Evolutionary conservation across 2,888 invertebrate genomes (phyloP), one percentile per base, ranked within the genome.

Genomic region (Drosophila planitibia): DNA sequence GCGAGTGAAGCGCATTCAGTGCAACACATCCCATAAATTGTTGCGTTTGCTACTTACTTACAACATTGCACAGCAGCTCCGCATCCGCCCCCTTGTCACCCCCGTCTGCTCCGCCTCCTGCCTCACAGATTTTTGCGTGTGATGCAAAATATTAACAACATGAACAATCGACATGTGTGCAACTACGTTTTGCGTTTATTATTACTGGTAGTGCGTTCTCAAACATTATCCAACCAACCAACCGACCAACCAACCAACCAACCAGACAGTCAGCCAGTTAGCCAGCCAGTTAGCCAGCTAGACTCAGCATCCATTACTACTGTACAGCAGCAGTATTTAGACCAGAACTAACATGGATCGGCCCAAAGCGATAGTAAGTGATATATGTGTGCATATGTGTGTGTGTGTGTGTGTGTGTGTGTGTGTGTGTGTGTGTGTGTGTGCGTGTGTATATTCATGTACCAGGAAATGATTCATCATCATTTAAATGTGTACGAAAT

Each of bases 71-170:
- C 37, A 49, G 39, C 64, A 62, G 41, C 49, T 51, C 51, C 19
- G 22, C 30, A 61, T 41, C 59, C 63, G 41, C 54, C 6, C 33
- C 41, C 9, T 47, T 47, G 47, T 16, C 47, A 47, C 7, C 47
- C 47, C 4, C 9, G 25, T 47, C n/a, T 25, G 25, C 47, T 14
- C 32, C 55, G 14, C 32, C 33, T n/a, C 12, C 19, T 52, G 25
- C 62, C 60, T 12, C 79, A 78, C 79, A 78, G 82, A 85, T 87
- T 87, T 87, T 80, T 70, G 85, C 85, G 78, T 76, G 85, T 76
- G 88, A 83, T 85, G 88, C 82, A 79, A 85, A 87, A 83, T 82
- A 90, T 88, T 86, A 89, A 90, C 87, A 87, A 89, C 83, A 85
- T 90, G 79, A 70, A 74, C 80, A 80, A 70, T 83, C 83, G 90